Percentiles rank a stretch among this genome's conserved stretches.
Evolutionary conservation across 2,113 vertebrate species (phyloP).

Genomic region (Pipa parva): DNA sequence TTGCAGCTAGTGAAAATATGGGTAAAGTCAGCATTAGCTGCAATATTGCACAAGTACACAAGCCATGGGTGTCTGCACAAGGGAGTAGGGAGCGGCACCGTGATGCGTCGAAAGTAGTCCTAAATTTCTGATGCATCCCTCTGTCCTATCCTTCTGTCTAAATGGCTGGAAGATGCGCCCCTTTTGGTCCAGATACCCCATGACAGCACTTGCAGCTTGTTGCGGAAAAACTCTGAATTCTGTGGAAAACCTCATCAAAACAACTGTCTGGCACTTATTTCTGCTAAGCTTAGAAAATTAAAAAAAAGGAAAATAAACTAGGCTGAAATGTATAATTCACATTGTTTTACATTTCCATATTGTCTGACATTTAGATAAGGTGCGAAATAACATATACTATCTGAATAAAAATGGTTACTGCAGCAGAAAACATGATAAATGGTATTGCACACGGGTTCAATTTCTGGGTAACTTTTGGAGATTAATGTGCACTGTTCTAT

Average conservation of each 20-base stretch:
- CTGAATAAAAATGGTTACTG: slow-evolving; percentile 8
- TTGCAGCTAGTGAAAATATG: too few species aligned
- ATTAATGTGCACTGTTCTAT: slow-evolving; percentile 21
- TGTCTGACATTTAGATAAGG: slow-evolving; percentile 3
- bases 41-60: too few species aligned
- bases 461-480: slow-evolving; percentile 33
- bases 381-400: slow-evolving; percentile 11
- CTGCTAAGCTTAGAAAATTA: neutral
- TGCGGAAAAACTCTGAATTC: too few species aligned
- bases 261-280: neutral
- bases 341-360: neutral
- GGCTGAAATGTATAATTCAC: neutral
- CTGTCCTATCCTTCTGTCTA: too few species aligned
- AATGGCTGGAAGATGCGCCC: too few species aligned
- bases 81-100: too few species aligned
- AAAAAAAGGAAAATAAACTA: slow-evolving; percentile 2
- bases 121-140: too few species aligned
- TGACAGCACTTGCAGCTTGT: too few species aligned
- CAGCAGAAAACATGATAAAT: slow-evolving; percentile 24
- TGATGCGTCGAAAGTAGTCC: too few species aligned
- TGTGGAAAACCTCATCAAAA: neutral
- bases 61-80: too few species aligned
- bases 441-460: slow-evolving; percentile 27
- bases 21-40: too few species aligned
- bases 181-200: too few species aligned